phyloP scores from a whole-genome alignment of 1,140 invertebrate species.

The Aphis craccivora region DNA sequence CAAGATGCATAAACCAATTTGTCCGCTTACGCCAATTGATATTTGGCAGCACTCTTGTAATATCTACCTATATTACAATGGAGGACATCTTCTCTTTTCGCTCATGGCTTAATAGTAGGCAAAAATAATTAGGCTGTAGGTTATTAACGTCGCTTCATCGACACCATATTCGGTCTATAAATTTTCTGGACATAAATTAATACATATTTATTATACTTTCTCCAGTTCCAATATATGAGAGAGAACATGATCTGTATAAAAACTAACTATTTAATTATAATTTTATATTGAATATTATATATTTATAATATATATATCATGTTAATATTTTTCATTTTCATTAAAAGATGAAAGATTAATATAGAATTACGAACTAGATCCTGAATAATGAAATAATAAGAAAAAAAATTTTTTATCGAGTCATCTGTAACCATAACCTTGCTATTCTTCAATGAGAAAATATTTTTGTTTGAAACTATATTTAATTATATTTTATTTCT shows the following conservation, averaged over 20 bases:
- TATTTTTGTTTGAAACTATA: not conserved
- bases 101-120: not conserved
- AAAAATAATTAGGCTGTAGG: not conserved
- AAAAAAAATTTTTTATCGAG: not conserved
- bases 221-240: not conserved
- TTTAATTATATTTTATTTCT: not conserved
- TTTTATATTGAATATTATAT: not conserved
- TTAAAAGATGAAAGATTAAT: not conserved
- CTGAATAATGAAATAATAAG: not conserved
- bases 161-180: slow-evolving; percentile 12
- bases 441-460: not conserved
- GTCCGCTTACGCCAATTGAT: not conserved
- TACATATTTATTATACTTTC: slow-evolving; percentile 5
- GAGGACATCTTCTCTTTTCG: not conserved
- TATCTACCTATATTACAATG: not conserved
- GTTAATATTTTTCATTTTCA: not conserved
- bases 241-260: not conserved
- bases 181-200: not conserved
- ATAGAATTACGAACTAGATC: not conserved
- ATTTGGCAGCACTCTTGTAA: not conserved
- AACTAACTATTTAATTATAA: slow-evolving; percentile 7
- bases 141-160: not conserved
- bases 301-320: not conserved
- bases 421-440: not conserved
- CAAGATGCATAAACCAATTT: slow-evolving; percentile 40